Base-by-base conservation (phyloP, 2,113 vertebrate genomes). In the Oreochromis niloticus region DNA sequence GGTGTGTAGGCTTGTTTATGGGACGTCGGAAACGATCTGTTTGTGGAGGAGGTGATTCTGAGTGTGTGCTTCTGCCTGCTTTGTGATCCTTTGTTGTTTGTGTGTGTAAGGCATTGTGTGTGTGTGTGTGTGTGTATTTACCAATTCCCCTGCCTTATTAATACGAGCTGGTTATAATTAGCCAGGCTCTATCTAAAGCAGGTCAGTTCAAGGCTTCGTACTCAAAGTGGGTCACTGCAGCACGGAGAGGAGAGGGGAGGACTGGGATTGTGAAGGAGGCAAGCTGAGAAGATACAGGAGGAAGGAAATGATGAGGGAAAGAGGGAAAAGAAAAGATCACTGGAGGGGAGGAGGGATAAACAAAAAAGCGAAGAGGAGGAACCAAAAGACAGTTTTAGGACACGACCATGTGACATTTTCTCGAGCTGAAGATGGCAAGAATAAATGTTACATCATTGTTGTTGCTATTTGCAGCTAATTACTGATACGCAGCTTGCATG, bases 211-310 rank as follows among this genome's bases (percentile, higher is more conserved):
- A 90, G 90, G 90, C 94, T 94, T 83, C 78, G 9, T 80, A 34
- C 55, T 86, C 88, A 92, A 97, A 96, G 90, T 97, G 95, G 96
- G 96, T 96, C 96, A 96, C 68, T 93, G 94, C 88, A 93, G 92
- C 89, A 94, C 78, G 46, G 27, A 39, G 84, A 87, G 81, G 85
- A 85, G 89, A 91, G 89, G 90, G 84, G 81, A 19, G 61, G 71
- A 50, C 27, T 12, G 16, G 27, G 71, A 78, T 8, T 50, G 52
- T 13, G 9, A 43, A 32, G 14, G 16, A 32, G 36, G 16, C 24
- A 17, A 7, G 34, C 54, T 24, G 22, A 57, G 55, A 56, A 61
- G 46, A 43, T 48, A 30, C 16, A 39, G 55, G 48, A 85, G 83
- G 52, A 32, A 78, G 55, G 48, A 68, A 10, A 68, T 56, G 78